These are phyloP conservation scores for Heliothis subflexa DNA, from an alignment of 1,140 invertebrate genomes.

Conservation along the genomic window DNA sequence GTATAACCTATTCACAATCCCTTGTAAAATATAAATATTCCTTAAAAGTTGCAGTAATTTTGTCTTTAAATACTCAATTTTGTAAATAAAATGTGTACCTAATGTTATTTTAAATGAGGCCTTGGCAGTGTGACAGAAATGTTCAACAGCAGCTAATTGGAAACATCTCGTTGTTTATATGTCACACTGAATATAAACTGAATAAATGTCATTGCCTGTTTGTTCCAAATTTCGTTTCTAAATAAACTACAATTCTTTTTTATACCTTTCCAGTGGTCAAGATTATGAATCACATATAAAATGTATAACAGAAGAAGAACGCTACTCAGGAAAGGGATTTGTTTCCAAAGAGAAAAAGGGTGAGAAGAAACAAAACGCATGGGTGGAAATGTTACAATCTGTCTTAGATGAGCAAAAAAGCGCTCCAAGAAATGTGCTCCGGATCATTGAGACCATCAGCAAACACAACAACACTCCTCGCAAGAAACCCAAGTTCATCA, in stretches of 20 bases:
- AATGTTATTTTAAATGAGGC: too few relatives aligned
- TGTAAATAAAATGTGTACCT: background rate
- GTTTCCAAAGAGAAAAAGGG: slow-evolving; percentile 94
- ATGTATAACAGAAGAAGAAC: slow-evolving; percentile 96
- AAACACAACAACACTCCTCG: slow-evolving; percentile 96
- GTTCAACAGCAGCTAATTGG: too few relatives aligned
- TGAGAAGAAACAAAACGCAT: slow-evolving; percentile 95
- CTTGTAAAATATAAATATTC: too few relatives aligned
- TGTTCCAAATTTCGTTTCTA: background rate
- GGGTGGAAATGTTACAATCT: slow-evolving; percentile 93
- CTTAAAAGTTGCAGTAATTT: too few relatives aligned
- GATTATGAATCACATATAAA: slow-evolving; percentile 95
- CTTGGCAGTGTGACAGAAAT: too few relatives aligned
- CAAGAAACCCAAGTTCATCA: slow-evolving; percentile 95
- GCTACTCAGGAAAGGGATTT: slow-evolving; percentile 95
- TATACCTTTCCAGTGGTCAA: slow-evolving; percentile 89
- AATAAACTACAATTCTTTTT: slow-evolving; percentile 44
- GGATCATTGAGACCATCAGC: slow-evolving; percentile 90
- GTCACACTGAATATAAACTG: too few relatives aligned
- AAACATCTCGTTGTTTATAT: too few relatives aligned
- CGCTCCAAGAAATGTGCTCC: slow-evolving; percentile 87
- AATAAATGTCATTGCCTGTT: too few relatives aligned
- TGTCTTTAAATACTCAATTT: too few relatives aligned
- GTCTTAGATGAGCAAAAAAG: slow-evolving; percentile 89
- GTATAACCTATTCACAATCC: too few relatives aligned